Percentiles rank a stretch among this genome's conserved stretches.
phyloP scores from a whole-genome alignment of 2,113 vertebrate species.

The Menura novaehollandiae region DNA sequence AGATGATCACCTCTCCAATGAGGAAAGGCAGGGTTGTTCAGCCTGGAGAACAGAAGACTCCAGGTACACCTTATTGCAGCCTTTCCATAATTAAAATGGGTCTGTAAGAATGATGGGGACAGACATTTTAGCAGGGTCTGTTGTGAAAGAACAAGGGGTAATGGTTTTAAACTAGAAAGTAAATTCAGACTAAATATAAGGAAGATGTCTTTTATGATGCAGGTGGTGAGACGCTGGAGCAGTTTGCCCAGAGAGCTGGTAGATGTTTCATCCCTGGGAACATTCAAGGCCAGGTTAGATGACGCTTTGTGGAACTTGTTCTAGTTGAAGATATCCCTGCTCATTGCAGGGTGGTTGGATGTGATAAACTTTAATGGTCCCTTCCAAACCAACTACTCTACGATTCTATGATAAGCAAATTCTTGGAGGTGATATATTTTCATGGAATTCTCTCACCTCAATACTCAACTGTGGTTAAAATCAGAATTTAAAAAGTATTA shows the following conservation, averaged over 20 bases:
- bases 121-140: not conserved
- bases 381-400: not conserved
- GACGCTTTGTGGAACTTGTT: not conserved
- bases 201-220: not conserved
- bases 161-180: not conserved
- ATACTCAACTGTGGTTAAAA: not conserved
- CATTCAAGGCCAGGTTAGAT: not conserved
- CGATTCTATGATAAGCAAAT: not conserved
- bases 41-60: not conserved
- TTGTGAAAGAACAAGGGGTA: not conserved
- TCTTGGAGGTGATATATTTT: not conserved
- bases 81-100: not conserved
- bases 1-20: not conserved
- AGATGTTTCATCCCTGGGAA: not conserved
- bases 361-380: not conserved
- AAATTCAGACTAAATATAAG: not conserved
- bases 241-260: not conserved
- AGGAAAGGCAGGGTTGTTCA: not conserved
- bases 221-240: not conserved
- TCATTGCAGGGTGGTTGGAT: fast-evolving
- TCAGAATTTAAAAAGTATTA: not conserved
- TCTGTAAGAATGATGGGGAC: not conserved
- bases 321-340: not conserved
- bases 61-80: fast-evolving
- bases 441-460: not conserved